Conservation (phyloP, 2,797 vertebrate species). For the Argya squamiceps region DNA sequence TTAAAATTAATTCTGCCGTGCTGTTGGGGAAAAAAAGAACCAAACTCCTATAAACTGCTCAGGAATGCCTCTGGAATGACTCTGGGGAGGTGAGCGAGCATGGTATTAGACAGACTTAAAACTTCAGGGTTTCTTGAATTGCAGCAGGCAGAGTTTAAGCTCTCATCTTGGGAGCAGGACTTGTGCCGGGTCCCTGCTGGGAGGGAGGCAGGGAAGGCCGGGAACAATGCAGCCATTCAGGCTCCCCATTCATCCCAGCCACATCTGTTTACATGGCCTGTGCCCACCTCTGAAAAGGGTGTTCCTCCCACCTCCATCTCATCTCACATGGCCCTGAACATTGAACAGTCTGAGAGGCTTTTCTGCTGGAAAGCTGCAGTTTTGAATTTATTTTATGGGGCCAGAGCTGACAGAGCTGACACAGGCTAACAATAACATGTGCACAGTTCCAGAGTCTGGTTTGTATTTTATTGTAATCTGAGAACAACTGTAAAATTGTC, state of each 20-base stretch:
- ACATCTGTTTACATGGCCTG: slow-evolving; percentile 80
- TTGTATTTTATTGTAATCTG: slow-evolving; percentile 53
- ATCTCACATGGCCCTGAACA: background rate
- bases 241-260: slow-evolving; percentile 54
- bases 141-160: slow-evolving; percentile 19
- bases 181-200: slow-evolving; percentile 44
- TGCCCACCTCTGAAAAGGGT: slow-evolving; percentile 59
- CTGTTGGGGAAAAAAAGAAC: accelerated
- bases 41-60: background rate
- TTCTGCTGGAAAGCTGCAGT: slow-evolving; percentile 14
- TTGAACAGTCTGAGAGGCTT: background rate
- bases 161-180: slow-evolving; percentile 37
- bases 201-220: background rate
- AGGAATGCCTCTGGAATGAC: background rate
- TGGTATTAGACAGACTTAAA: slow-evolving; percentile 26
- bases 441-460: slow-evolving; percentile 32
- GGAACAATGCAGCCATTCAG: slow-evolving; percentile 76
- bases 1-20: background rate
- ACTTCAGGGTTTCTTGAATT: background rate
- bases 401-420: slow-evolving; percentile 31
- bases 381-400: slow-evolving; percentile 60
- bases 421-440: slow-evolving; percentile 38
- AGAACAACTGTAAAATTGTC: slow-evolving; percentile 36
- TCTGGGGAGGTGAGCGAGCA: background rate
- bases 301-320: slow-evolving; percentile 63